These are phyloP conservation scores for Corythornis leucogaster DNA, from an alignment of 2,797 vertebrate genomes.

Conservation along the genomic window DNA sequence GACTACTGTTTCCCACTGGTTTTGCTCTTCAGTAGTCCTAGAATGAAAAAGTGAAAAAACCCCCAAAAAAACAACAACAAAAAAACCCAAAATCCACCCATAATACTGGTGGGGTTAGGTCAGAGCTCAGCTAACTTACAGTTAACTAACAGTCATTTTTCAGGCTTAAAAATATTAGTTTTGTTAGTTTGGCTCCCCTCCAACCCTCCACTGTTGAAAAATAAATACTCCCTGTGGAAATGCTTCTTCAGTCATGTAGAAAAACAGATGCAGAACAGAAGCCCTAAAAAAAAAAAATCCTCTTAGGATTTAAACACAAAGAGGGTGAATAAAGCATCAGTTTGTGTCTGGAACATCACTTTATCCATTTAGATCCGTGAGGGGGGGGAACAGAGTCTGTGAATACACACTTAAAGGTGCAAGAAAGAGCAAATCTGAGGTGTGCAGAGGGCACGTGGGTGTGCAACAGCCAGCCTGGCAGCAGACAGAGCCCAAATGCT, in stretches of 20 bases:
- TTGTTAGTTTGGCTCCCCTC: not conserved
- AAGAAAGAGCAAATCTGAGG: not conserved
- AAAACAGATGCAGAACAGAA: not conserved
- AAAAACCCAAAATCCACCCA: not conserved
- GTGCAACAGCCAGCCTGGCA: too few relatives aligned
- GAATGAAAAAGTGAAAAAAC: not conserved
- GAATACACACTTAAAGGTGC: not conserved
- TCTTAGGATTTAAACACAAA: not conserved
- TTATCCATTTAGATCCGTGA: not conserved
- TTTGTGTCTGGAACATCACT: not conserved
- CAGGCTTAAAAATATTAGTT: not conserved
- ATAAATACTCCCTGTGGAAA: not conserved
- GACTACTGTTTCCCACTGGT: not conserved
- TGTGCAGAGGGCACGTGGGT: accelerated
- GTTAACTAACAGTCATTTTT: not conserved
- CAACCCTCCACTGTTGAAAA: not conserved
- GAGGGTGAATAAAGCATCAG: not conserved
- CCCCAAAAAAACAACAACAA: too few relatives aligned
- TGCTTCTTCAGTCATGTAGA: not conserved
- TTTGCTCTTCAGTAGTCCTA: not conserved
- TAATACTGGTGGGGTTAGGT: not conserved
- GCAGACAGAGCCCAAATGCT: too few relatives aligned
- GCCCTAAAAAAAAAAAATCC: not conserved
- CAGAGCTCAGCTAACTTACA: not conserved
- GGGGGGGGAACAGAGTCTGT: not conserved